A percentile compares a stretch with the other conserved stretches of the same genome.
Evolutionary conservation across 2,113 vertebrate genomes (phyloP).

Genomic region (Orthonyx spaldingii): DNA sequence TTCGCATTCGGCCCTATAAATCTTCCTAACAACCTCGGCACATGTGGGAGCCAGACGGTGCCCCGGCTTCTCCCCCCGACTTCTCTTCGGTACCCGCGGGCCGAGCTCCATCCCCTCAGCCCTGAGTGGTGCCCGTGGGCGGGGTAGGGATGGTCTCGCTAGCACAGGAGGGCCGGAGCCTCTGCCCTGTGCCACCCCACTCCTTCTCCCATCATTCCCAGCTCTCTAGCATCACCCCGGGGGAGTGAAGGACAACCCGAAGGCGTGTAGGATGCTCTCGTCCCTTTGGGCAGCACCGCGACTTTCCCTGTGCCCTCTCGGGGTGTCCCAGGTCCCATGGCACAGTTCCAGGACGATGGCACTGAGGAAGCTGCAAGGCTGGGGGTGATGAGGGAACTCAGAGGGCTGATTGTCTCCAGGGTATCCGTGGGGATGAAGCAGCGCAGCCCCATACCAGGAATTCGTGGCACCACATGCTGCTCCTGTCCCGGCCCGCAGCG

Average conservation of each 20-base stretch:
- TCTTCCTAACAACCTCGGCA: slow-evolving; percentile 66
- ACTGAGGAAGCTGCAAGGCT: not conserved
- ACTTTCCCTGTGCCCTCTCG: accelerated
- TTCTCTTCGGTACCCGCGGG: not conserved
- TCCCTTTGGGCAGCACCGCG: not conserved
- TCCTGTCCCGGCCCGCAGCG: not conserved
- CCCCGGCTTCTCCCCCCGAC: not conserved
- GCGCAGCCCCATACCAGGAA: not conserved
- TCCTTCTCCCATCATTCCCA: not conserved
- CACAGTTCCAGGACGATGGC: not conserved
- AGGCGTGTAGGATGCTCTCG: no score
- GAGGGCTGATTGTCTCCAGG: accelerated
- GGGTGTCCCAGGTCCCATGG: not conserved
- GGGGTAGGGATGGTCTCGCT: accelerated
- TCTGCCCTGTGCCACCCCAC: not conserved
- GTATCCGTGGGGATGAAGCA: not conserved
- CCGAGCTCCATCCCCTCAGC: not conserved
- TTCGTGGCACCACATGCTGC: accelerated
- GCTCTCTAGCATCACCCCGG: accelerated
- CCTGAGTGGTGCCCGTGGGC: accelerated
- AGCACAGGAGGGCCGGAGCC: not conserved
- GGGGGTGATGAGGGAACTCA: accelerated
- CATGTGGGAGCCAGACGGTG: slow-evolving; percentile 74
- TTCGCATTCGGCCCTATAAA: slow-evolving; percentile 66
- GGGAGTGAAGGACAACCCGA: no score